These are phyloP conservation scores for Ormyrus pomaceus DNA, from an alignment of 2,888 invertebrate species.

Conservation along the genomic window DNA sequence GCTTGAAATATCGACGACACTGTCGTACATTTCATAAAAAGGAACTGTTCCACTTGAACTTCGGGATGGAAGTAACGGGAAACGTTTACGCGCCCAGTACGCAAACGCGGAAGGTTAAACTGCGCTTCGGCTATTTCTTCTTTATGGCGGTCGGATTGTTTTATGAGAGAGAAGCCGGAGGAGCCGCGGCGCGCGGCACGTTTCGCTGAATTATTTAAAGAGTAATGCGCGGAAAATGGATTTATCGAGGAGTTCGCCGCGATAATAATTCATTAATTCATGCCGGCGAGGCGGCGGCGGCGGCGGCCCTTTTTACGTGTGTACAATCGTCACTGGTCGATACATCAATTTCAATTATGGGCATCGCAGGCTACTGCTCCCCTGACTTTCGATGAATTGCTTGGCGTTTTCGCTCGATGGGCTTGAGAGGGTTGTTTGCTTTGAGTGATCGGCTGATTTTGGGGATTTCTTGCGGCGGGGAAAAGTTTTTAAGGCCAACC, in stretches of 20 bases:
- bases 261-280: constrained; percentile 44
- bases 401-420: too few species aligned
- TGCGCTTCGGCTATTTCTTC: constrained; percentile 21
- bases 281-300: neutral
- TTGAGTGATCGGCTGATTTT: too few species aligned
- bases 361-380: too few species aligned
- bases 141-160: constrained; percentile 32
- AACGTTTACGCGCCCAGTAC: neutral
- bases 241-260: constrained; percentile 16
- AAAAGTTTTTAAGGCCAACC: too few species aligned
- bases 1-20: too few species aligned
- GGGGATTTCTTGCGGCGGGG: too few species aligned
- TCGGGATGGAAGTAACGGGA: neutral
- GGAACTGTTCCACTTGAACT: too few species aligned
- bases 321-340: neutral
- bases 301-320: neutral
- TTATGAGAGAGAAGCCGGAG: constrained; percentile 34
- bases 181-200: neutral
- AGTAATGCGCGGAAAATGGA: constrained; percentile 43
- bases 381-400: too few species aligned
- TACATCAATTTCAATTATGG: constrained; percentile 19
- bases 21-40: too few species aligned
- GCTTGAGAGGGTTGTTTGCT: too few species aligned
- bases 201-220: constrained; percentile 41
- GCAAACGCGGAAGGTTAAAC: neutral